Evolutionary conservation across 2,888 invertebrate species (phyloP), one percentile per base, ranked within the genome.

Genomic region (Deilephila porcellus): DNA sequence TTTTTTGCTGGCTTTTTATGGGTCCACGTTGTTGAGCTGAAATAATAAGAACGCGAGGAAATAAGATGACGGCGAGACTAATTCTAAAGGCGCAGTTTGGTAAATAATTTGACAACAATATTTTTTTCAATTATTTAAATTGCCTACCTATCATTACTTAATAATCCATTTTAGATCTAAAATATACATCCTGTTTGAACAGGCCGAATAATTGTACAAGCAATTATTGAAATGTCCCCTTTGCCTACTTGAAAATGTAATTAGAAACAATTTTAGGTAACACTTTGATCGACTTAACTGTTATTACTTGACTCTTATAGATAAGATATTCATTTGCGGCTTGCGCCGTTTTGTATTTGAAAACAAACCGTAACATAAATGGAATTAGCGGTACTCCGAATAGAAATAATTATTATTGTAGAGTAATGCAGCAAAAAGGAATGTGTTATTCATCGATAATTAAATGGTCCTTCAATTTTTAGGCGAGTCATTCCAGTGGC

Each of bases 401-500:
- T 62, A 71, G 52, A 64, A 20, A 56, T 52, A 56, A 56, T 72
- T 29, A 63, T 72, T 76, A 77, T 79, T 78, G 77, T 80, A 73
- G 77, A 77, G 74, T 71, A 73, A 76, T 67, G 52, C 67, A 52
- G 75, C 74, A 75, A 81, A 79, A 79, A 76, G 77, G 76, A 74
- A 60, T 75, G 74, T 75, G 72, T 76, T 80, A 80, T 79, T 67
- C 81, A 78, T 83, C 78, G 79, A 79, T 79, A 83, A 82, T 85
- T 85, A 82, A 83, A 85, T 85, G 83, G 85, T 83, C 81, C 79
- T 85, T 82, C 79, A 82, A 82, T 82, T 79, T 78, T 85, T 88
- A 80, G 85, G 86, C 88, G 84, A 91, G 90, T 93, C 92, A 93
- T 91, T 92, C 89, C 92, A 83, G 93, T 93, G 92, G 93, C 93